phyloP scores from a whole-genome alignment of 1,140 invertebrate genomes.

The Zaprionus ghesquierei region DNA sequence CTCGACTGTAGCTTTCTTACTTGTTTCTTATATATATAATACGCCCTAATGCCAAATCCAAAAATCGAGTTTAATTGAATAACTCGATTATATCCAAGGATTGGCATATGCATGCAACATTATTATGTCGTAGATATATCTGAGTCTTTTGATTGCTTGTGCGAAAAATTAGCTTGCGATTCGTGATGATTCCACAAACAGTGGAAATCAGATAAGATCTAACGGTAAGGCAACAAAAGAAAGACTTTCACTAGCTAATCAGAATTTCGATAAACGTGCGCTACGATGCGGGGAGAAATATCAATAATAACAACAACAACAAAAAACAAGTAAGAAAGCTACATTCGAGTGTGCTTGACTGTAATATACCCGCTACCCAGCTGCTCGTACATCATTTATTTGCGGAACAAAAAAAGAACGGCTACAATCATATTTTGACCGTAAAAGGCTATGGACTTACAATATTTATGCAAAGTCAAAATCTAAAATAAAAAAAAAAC shows the following conservation, averaged over 20 bases:
- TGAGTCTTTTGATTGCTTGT: not conserved
- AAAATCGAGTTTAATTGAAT: not conserved
- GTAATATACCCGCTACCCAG: too few relatives aligned
- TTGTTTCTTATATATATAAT: too few relatives aligned
- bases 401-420: too few relatives aligned
- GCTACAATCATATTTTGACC: too few relatives aligned
- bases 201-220: slow-evolving; percentile 31
- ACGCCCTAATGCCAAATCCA: too few relatives aligned
- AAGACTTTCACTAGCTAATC: slow-evolving; percentile 74
- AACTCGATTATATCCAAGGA: not conserved
- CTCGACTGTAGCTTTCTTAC: too few relatives aligned
- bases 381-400: too few relatives aligned
- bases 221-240: slow-evolving; percentile 34
- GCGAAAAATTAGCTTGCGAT: slow-evolving; percentile 14
- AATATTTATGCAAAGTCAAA: too few relatives aligned
- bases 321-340: too few relatives aligned
- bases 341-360: too few relatives aligned
- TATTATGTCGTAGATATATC: not conserved
- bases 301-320: slow-evolving; percentile 21
- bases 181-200: slow-evolving; percentile 30
- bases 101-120: not conserved
- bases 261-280: slow-evolving; percentile 63
- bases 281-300: not conserved
- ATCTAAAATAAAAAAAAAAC: too few relatives aligned
- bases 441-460: too few relatives aligned